Evolutionary conservation across 2,888 invertebrate species (phyloP), one percentile per base, ranked within the genome.

Genomic region (Diadegma fenestrale): DNA sequence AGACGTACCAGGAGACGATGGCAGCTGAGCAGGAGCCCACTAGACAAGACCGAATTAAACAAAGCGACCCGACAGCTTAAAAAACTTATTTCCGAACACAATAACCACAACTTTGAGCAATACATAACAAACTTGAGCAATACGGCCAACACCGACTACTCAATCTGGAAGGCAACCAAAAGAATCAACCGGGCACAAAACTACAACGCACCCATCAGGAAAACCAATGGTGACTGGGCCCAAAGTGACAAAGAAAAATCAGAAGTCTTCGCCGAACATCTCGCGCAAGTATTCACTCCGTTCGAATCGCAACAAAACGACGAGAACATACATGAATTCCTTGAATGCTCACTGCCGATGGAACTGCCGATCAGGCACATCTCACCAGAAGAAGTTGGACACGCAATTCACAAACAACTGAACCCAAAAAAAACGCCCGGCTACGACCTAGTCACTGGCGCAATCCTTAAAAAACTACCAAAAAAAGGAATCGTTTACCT

Each of bases 381-480:
- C 41, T 14, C 54, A 2, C 79, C 73, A 30, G 61, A 30, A 8
- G 82, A 86, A 86, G 17, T 75, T 0, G 22, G 30, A n/a, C 19
- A 66, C 30, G 14, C 17, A 54, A 76, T 66, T 1, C 48, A 7
- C 8, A 64, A 76, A 45, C 19, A 30, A 45, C 33, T 48, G n/a
- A 19, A 64, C 14, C 3, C 51, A n/a, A 76, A 48, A 61, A 89
- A 81, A 73, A 6, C 89, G 5, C 86, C 90, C 30, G 89, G 89
- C 3, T 87, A 85, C 51, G 91, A 90, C 63, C 82, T 90, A 41
- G 89, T 91, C 4, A 90, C 87, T 10, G 87, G 86, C 0, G 78
- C 82, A 33, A 66, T 76, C 51, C 78, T 89, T 0, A 90, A 90
- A 82, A 81, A 89, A 26, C 86, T 90, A 12, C 89, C 90, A 14